Base-by-base conservation (phyloP, 2,797 vertebrate species). In the Danio albolineatus region DNA sequence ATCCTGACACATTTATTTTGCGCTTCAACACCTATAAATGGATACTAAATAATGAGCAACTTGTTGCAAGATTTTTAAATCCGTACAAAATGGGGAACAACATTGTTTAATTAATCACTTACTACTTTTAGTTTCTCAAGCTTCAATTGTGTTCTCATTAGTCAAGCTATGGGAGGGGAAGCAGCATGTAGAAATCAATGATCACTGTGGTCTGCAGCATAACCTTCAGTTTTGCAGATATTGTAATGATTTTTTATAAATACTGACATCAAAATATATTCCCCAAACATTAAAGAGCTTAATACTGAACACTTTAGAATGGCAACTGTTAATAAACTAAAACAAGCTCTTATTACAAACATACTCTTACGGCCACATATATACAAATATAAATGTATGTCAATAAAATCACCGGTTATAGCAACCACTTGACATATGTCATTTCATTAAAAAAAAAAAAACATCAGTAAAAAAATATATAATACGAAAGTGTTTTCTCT, bases 401-500 rank as follows among this genome's bases (percentile, higher is more conserved):
- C 92, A 92, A 91, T 90, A 90, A 89, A 90, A 86, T 89, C 88
- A 88, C 85, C 89, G 87, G 89, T 86, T 90, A 92, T 87, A 83
- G 81, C 88, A 91, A 92, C 89, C 89, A 78, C 84, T 87, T 86
- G 89, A 90, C 89, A 91, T 67, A 9, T 79, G 88, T 83, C 86
- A 89, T 91, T 87, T 85, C 90, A 89, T 88, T 81, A 28, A 28
- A 86, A 89, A 84, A 89, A 87, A 88, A 85, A 87, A 91, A 86
- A 87, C 82, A 87, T 84, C 88, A 89, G 90, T 94, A 94, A 90
- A 94, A 94, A 95, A 94, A 94, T 93, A 94, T 91, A 95, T 86
- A 81, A 92, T 91, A 88, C 81, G 87, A 87, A 89, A 90, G 86
- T 90, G 89, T 82, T 85, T 92, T 79, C 71, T 93, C 89, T 80